Conservation (phyloP, 2,113 vertebrate species). For the Bubo blakistoni region DNA sequence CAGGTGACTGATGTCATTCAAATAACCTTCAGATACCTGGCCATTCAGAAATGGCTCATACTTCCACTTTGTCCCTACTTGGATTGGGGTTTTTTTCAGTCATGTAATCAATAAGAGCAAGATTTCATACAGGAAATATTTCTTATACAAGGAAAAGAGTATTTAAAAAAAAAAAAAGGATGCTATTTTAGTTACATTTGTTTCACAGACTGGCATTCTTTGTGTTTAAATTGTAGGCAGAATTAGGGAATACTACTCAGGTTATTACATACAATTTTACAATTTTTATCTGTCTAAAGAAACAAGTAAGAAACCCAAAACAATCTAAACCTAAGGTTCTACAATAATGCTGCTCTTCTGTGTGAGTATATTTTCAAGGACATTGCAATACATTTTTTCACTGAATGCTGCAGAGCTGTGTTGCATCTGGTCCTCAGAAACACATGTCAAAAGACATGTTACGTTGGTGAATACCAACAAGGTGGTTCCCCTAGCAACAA, state of each 20-base stretch:
- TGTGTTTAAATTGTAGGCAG: background rate
- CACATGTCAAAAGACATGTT: background rate
- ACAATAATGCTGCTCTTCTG: background rate
- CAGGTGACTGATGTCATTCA: background rate
- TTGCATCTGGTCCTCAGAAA: background rate
- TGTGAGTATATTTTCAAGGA: background rate
- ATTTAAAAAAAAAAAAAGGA: background rate
- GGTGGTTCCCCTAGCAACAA: slow-evolving; percentile 53
- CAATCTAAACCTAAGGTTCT: background rate
- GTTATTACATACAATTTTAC: background rate
- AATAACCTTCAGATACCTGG: background rate
- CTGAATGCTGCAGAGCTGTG: background rate
- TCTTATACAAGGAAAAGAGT: background rate
- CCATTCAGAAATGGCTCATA: background rate
- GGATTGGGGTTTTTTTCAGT: background rate
- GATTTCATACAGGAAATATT: background rate
- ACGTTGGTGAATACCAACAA: slow-evolving; percentile 2
- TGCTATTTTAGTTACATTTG: background rate
- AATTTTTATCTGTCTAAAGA: background rate
- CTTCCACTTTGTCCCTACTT: background rate
- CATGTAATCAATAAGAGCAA: background rate
- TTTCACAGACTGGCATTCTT: background rate
- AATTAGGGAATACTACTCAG: background rate
- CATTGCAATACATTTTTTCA: background rate
- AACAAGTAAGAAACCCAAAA: background rate